Conservation (phyloP, 1,140 invertebrate genomes). For the Berghia stephanieae region DNA sequence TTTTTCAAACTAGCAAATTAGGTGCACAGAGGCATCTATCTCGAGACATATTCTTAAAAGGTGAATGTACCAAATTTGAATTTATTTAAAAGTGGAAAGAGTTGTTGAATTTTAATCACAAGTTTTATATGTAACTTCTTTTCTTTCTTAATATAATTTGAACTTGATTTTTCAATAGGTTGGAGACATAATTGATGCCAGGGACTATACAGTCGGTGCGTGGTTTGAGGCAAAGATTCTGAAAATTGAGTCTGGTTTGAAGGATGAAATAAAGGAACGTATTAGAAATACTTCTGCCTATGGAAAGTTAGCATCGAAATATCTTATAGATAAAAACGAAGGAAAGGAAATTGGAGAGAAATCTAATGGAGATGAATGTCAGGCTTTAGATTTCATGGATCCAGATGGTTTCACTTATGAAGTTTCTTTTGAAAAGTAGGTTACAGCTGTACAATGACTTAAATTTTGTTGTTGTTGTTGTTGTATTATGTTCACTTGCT, state of each 20-base stretch:
- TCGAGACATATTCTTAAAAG: too few species aligned
- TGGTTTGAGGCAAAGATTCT: slow-evolving; percentile 70
- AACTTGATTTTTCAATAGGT: slow-evolving; percentile 63
- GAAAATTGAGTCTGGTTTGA: slow-evolving; percentile 48
- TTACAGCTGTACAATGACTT: too few species aligned
- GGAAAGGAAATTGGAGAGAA: slow-evolving; percentile 17
- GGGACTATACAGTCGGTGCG: slow-evolving; percentile 67
- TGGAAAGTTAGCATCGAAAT: neutral
- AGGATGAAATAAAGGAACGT: slow-evolving; percentile 9
- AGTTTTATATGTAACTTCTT: too few species aligned
- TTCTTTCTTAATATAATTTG: neutral
- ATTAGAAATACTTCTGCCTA: neutral
- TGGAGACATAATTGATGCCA: slow-evolving; percentile 79
- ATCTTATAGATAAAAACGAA: neutral
- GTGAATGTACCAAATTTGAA: too few species aligned
- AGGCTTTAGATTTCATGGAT: slow-evolving; percentile 38
- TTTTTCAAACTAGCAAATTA: too few species aligned
- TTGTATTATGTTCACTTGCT: too few species aligned
- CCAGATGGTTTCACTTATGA: slow-evolving; percentile 65
- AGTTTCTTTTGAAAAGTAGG: slow-evolving; percentile 66
- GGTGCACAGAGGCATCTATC: too few species aligned
- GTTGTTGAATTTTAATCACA: too few species aligned
- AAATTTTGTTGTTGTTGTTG: too few species aligned
- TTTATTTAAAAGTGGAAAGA: too few species aligned
- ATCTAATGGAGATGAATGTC: slow-evolving; percentile 4